Base-by-base conservation (phyloP, 2,113 vertebrate species). In the Eira barbara region DNA sequence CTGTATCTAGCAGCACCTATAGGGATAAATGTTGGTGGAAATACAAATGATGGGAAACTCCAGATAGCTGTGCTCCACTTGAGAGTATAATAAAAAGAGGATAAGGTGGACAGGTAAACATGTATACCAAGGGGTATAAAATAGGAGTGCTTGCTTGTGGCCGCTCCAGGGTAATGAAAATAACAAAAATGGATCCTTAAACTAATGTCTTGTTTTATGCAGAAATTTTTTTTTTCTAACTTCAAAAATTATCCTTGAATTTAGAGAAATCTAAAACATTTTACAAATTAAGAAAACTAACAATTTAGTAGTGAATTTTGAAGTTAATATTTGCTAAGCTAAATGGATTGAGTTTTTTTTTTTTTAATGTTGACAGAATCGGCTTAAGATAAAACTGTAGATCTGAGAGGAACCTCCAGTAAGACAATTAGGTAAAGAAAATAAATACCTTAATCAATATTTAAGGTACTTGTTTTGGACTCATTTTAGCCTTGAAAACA, bases 291-390 rank as follows among this genome's bases (percentile, higher is more conserved):
- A 17, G 57, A 57, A 74, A 57, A 84, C 2, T 42, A 93, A 82
- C 52, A 89, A n/a, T 67, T 92, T 79, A 87, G 2, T 71, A 74
- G 21, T 49, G 63, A 93, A 88, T 90, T 96, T 90, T 89, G 47
- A 78, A 27, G 67, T 94, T 90, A 86, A 57, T 36, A 80, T 76
- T 86, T 89, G 73, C 34, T 59, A 74, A 69, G 18, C 14, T 78
- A 81, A 82, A 85, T 88, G 31, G 6, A 87, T 49, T 73, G 23
- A 79, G 2, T 81, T 91, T 52, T 7, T 63, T 45, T 55, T 91
- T 47, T 73, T n/a, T n/a, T n/a, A n/a, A 49, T n/a, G 55, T 2
- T 25, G 39, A 63, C 13, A 69, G 59, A 85, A 57, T 17, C 39
- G 36, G 21, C 7, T 21, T n/a, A 11, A 83, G 31, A 52, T 29